Percentiles rank a stretch among this genome's conserved stretches.
phyloP scores from a whole-genome alignment of 2,797 vertebrate genomes.

The Spinus olivaceus region DNA sequence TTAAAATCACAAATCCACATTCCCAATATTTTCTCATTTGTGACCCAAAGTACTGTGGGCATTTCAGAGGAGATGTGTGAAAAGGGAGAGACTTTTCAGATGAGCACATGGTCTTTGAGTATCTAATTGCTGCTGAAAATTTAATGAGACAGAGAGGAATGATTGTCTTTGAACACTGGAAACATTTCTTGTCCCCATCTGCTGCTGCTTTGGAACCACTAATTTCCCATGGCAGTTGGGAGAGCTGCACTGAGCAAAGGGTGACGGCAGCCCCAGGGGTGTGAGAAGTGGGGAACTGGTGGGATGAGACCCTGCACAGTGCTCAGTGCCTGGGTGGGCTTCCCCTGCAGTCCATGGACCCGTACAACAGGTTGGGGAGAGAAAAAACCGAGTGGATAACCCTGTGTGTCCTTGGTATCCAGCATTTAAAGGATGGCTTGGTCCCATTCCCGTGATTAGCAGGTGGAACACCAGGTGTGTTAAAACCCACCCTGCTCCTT shows the following conservation, averaged over 20 bases:
- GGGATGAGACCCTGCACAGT: neutral
- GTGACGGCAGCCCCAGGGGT: neutral
- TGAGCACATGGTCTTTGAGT: neutral
- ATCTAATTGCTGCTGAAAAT: neutral
- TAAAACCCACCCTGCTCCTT: fast-evolving
- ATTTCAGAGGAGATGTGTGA: neutral
- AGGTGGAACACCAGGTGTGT: fast-evolving
- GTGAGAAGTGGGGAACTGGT: neutral
- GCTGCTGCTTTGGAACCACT: neutral
- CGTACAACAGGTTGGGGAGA: fast-evolving
- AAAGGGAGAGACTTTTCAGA: neutral
- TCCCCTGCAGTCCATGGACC: fast-evolving
- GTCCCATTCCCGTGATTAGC: fast-evolving
- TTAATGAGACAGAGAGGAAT: neutral
- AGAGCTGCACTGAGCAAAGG: neutral
- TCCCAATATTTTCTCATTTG: neutral
- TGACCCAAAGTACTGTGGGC: fast-evolving
- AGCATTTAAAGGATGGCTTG: fast-evolving
- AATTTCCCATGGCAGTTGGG: fast-evolving
- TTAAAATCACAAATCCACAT: neutral
- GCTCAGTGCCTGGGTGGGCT: neutral
- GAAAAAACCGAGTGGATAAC: fast-evolving
- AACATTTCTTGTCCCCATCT: neutral
- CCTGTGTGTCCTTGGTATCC: neutral
- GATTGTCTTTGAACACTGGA: neutral